A percentile compares a stretch with the other conserved stretches of the same genome.
Evolutionary conservation across 2,113 vertebrate species (phyloP).

Genomic region (Pygoscelis adeliae): DNA sequence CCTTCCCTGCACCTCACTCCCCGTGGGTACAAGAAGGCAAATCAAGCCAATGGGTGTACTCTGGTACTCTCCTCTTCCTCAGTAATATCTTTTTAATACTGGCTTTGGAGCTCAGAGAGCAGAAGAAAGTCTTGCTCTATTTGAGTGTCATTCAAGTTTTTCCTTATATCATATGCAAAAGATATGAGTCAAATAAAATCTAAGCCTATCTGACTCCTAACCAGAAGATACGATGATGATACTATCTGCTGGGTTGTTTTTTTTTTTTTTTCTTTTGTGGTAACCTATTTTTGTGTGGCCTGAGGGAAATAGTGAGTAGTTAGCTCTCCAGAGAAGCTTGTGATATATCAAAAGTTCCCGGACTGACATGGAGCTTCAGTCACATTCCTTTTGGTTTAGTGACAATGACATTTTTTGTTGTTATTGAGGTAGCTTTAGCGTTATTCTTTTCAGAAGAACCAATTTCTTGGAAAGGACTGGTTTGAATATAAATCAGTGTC

Average conservation of each 20-base stretch:
- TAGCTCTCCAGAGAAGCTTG: neutral
- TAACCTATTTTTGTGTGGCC: neutral
- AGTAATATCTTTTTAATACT: neutral
- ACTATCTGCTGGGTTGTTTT: neutral
- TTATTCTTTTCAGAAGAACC: neutral
- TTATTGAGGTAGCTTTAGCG: neutral
- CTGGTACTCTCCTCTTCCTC: neutral
- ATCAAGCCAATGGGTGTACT: neutral
- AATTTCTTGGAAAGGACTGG: constrained; percentile 13
- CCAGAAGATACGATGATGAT: neutral
- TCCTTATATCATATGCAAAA: neutral
- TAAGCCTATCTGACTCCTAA: neutral
- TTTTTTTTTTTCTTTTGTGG: neutral
- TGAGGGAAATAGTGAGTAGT: neutral
- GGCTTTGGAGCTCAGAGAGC: neutral
- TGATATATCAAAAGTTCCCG: neutral
- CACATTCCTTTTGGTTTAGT: neutral
- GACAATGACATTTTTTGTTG: constrained; percentile 14
- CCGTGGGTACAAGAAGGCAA: neutral
- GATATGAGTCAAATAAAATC: neutral
- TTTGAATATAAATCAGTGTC: constrained; percentile 42
- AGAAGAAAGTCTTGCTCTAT: neutral
- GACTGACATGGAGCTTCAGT: neutral
- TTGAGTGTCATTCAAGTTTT: neutral
- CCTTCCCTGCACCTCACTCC: neutral